phyloP scores from a whole-genome alignment of 2,797 vertebrate species.

The Pseudopleuronectes americanus region DNA sequence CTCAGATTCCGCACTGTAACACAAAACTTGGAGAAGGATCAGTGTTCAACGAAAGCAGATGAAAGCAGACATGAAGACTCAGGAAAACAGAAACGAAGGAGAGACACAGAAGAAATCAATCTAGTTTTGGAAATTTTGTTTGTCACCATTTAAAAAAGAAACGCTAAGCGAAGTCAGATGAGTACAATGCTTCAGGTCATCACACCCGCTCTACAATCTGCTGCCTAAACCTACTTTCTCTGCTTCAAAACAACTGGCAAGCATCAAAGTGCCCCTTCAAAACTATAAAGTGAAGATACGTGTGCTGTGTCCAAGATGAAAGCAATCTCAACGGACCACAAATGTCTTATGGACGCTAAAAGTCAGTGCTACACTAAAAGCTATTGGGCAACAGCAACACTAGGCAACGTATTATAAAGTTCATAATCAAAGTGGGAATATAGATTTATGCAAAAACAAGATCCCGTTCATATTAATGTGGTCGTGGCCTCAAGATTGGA shows the following conservation, averaged over 20 bases:
- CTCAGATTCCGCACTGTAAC: conserved; percentile 48
- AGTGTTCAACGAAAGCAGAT: conserved; percentile 37
- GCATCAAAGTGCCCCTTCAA: no score
- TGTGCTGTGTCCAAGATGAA: no score
- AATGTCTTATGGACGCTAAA: no score
- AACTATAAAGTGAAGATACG: no score
- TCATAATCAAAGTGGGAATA: no score
- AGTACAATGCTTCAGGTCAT: background rate
- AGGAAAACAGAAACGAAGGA: conserved; percentile 14
- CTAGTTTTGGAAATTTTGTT: conserved; percentile 28
- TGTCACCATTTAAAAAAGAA: background rate
- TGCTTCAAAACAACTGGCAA: background rate
- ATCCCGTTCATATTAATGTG: no score
- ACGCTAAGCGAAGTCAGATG: background rate
- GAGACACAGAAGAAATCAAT: conserved; percentile 12
- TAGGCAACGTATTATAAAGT: no score
- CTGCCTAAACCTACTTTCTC: background rate
- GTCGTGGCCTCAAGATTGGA: no score
- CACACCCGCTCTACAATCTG: background rate
- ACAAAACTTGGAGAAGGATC: conserved; percentile 53
- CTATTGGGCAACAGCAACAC: no score
- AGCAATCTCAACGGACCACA: no score
- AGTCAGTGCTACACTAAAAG: no score
- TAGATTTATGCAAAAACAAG: no score
- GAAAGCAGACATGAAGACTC: conserved; percentile 41